Evolutionary conservation across 2,797 vertebrate species (phyloP).

Genomic region (Serranus cabrilla): DNA sequence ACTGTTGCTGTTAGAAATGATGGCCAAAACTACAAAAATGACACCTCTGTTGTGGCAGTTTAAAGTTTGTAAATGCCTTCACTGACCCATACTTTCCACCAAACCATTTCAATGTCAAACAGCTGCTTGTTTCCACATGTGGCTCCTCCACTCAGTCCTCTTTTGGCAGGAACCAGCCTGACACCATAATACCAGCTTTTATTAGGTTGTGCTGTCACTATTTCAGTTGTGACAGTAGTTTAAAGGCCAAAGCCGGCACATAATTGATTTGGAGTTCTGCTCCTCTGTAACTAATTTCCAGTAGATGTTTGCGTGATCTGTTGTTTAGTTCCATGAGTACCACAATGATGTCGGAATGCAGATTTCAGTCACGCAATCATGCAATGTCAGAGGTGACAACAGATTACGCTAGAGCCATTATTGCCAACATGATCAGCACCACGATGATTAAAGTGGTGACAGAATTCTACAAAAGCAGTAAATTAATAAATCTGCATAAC

Average conservation of each 20-base stretch:
- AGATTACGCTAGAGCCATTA: background rate
- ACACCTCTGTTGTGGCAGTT: slow-evolving; percentile 9
- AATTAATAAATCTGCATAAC: slow-evolving; percentile 10
- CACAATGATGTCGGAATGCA: background rate
- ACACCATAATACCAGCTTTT: slow-evolving; percentile 24
- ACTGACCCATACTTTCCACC: slow-evolving; percentile 10
- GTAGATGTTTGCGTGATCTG: slow-evolving; percentile 13
- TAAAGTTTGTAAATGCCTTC: slow-evolving; percentile 3
- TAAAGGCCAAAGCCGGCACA: background rate
- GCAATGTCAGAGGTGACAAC: background rate
- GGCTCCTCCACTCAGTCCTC: slow-evolving; percentile 14
- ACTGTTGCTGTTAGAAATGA: background rate
- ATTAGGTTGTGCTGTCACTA: slow-evolving; percentile 19
- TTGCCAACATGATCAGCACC: background rate
- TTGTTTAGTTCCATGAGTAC: slow-evolving; percentile 15
- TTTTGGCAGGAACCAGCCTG: slow-evolving; percentile 8
- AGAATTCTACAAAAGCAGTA: background rate
- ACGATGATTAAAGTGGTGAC: slow-evolving; percentile 3
- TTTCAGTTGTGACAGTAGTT: slow-evolving; percentile 6
- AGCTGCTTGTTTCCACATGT: slow-evolving; percentile 17
- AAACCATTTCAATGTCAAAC: slow-evolving; percentile 7
- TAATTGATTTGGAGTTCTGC: slow-evolving; percentile 13
- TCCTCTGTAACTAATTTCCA: slow-evolving; percentile 14
- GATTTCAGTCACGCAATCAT: background rate
- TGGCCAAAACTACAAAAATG: background rate